Evolutionary conservation across 1,140 invertebrate species (phyloP).

Genomic region (Macrotrachela quadricornifera): DNA sequence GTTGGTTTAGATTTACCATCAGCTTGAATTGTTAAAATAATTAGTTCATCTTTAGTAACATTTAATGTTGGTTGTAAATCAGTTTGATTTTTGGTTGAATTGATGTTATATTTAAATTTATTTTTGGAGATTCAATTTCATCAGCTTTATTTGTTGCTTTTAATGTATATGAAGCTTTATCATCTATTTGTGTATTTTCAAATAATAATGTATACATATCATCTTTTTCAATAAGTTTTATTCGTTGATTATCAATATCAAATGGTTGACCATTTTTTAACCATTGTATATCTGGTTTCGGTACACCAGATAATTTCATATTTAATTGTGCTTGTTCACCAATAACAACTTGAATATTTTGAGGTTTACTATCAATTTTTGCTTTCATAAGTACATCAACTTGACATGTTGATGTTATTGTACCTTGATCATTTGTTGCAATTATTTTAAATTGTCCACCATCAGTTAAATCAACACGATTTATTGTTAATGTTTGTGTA

Average conservation of each 20-base stretch:
- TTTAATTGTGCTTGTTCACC: conserved; percentile 1
- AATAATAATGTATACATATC: conserved; percentile 76
- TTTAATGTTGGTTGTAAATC: conserved; percentile 2
- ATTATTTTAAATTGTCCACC: neutral
- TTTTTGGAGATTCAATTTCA: neutral
- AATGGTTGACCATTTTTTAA: conserved; percentile 1
- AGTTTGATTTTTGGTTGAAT: neutral
- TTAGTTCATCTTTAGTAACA: neutral
- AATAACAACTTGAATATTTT: neutral
- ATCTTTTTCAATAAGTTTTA: conserved; percentile 65
- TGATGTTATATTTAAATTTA: neutral
- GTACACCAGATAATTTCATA: conserved; percentile 5
- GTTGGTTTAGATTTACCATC: neutral
- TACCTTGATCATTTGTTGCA: conserved; percentile 2
- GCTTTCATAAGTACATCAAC: conserved; percentile 14
- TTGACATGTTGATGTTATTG: conserved; percentile 15
- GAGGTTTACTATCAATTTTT: neutral
- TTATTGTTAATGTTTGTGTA: too few relatives aligned
- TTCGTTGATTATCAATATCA: neutral
- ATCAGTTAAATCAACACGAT: conserved; percentile 10
- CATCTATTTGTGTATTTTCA: conserved; percentile 53
- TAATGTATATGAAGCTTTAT: conserved; percentile 43
- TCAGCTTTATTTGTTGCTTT: conserved; percentile 6
- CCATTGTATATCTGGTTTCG: neutral
- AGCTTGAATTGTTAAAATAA: neutral